Evolutionary conservation across 2,888 invertebrate species (phyloP).

Genomic region (Troilus luridus): DNA sequence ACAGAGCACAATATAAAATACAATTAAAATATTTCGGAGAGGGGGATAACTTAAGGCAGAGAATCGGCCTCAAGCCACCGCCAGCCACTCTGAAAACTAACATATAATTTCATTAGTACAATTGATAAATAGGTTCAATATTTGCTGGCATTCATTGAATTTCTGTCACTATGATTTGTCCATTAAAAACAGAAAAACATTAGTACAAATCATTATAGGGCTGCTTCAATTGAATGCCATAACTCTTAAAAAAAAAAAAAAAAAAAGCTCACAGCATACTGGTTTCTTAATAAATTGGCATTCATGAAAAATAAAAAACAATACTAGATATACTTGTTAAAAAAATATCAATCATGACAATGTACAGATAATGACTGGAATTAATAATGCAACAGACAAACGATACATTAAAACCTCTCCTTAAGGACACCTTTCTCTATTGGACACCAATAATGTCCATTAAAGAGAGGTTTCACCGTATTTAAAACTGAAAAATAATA

Average conservation of each 20-base stretch:
- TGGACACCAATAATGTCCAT: no score
- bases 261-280: not conserved
- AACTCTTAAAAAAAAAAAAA: not conserved
- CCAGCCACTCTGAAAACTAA: slow-evolving; percentile 58
- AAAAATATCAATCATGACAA: no score
- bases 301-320: not conserved
- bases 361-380: no score
- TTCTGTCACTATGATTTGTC: not conserved
- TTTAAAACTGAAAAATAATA: no score
- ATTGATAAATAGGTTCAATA: slow-evolving; percentile 2
- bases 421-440: no score
- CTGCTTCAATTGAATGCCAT: slow-evolving; percentile 21
- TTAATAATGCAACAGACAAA: no score
- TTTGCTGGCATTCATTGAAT: slow-evolving; percentile 16
- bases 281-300: not conserved
- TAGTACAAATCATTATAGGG: not conserved
- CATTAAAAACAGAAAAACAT: not conserved
- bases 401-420: no score
- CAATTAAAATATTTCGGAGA: slow-evolving; percentile 49
- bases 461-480: no score
- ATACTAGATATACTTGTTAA: not conserved
- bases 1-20: slow-evolving; percentile 56
- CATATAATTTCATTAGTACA: slow-evolving; percentile 56
- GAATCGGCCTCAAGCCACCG: slow-evolving; percentile 57
- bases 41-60: slow-evolving; percentile 59